Conservation (phyloP, 2,888 invertebrate genomes). For the Yponomeuta plumbellus region DNA sequence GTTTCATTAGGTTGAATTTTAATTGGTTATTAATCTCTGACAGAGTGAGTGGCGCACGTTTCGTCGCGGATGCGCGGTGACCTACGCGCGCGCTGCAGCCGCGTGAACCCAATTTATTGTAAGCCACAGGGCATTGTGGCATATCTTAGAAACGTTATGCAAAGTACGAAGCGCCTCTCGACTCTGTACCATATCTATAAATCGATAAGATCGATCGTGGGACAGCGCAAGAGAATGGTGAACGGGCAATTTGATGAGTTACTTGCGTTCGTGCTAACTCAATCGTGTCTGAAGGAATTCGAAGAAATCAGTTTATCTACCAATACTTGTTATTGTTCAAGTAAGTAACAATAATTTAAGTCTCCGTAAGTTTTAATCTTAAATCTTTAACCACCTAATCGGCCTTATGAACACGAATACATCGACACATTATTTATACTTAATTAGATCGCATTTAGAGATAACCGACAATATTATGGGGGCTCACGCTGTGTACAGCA, state of each 20-base stretch:
- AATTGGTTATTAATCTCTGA: not conserved
- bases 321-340: not conserved
- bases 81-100: conserved; percentile 17
- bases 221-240: conserved; percentile 65
- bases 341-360: not conserved
- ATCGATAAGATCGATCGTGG: conserved; percentile 65
- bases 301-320: not conserved
- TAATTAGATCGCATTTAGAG: conserved; percentile 18
- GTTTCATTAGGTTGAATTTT: no score
- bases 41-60: conserved; percentile 11
- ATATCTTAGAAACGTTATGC: conserved; percentile 58
- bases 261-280: conserved; percentile 30
- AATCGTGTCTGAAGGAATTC: not conserved
- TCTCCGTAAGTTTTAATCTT: not conserved
- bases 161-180: conserved; percentile 70
- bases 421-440: conserved; percentile 30
- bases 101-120: conserved; percentile 41
- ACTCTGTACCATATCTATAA: conserved; percentile 65
- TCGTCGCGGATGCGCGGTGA: conserved; percentile 10
- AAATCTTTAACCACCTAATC: conserved; percentile 21
- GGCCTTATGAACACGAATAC: conserved; percentile 31
- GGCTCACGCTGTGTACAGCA: conserved; percentile 1
- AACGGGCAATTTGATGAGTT: conserved; percentile 59
- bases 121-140: conserved; percentile 52
- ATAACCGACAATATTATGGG: conserved; percentile 9